Evolutionary conservation across 2,113 vertebrate species (phyloP), one percentile per base, ranked within the genome.

Genomic region (Phylloscopus trochilus): DNA sequence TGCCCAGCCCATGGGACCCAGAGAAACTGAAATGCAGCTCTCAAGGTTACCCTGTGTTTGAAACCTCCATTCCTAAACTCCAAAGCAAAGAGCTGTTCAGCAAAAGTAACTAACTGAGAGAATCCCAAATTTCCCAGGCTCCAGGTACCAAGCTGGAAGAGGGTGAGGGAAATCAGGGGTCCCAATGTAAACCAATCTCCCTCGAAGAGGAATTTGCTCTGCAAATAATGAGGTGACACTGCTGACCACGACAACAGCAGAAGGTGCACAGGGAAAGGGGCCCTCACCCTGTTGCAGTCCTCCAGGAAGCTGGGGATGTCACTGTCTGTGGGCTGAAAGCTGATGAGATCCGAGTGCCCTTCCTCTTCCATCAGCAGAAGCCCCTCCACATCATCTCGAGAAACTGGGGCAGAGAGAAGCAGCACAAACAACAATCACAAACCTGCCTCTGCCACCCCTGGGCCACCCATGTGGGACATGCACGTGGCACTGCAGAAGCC

Each of bases 301-400:
- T 99, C 99, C 95, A 99, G 96, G 91, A 99, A 99, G 97, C 99
- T 99, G 97, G 99, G 99, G 78, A 99, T 98, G n/a, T 99, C 99
- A 0, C 99, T 99, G 96, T 99, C 99, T 22, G 99, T 99, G 49
- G 99, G 99, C 96, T 99, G 99, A 97, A 99, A 99, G 95, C 99
- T 99, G 95, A 99, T 98, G 87, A 99, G 98, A 96, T 99, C 99
- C 0, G 98, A 99, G 95, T 99, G 99, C 22, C 98, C 98, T 89
- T 99, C 99, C 72, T 99, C 99, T 76, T 99, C 99, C 87, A 98
- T 98, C 68, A 99, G 98, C 87, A 99, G 97, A 2, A 99, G 98
- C 21, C 99, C 99, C 86, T 99, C 99, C 4, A 98, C 98, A 94
- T 99, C 99, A 58, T 99, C 99, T 56, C 98, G 98, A 79, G 99